Evolutionary conservation across 2,113 vertebrate genomes (phyloP).

Genomic region (Sardina pilchardus): DNA sequence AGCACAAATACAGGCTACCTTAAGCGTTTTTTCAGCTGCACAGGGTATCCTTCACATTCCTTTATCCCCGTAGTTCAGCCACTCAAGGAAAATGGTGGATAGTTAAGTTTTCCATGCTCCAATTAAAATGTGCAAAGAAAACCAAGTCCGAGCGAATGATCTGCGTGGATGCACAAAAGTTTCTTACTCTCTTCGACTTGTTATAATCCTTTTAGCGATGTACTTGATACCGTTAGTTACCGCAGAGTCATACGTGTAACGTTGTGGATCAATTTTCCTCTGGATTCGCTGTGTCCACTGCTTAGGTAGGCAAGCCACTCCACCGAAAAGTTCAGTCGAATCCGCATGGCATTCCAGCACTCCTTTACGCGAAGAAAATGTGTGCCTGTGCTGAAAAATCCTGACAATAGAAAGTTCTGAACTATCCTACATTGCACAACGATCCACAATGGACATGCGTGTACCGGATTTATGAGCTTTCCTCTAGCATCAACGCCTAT

Average conservation of each 20-base stretch:
- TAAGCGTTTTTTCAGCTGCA: not conserved
- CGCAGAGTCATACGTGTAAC: not conserved
- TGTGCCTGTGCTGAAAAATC: not conserved
- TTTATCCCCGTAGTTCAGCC: constrained; percentile 22
- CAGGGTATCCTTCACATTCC: constrained; percentile 24
- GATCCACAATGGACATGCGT: not conserved
- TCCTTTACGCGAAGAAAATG: not conserved
- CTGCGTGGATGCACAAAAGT: not conserved
- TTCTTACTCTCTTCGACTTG: not conserved
- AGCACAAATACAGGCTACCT: not conserved
- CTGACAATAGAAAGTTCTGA: not conserved
- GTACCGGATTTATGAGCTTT: constrained; percentile 2
- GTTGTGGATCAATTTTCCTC: constrained; percentile 5
- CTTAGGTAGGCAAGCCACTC: not conserved
- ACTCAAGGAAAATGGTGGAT: constrained; percentile 37
- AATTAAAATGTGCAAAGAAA: constrained; percentile 14
- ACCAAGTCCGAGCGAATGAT: not conserved
- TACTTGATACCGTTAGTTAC: not conserved
- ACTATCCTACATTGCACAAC: not conserved
- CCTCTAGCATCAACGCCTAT: constrained; percentile 43
- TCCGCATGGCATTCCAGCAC: constrained; percentile 12
- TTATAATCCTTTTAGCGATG: not conserved
- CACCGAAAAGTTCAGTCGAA: constrained; percentile 7
- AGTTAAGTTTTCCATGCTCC: constrained; percentile 16
- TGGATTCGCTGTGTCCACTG: not conserved